Percentiles rank a stretch among this genome's conserved stretches.
These are phyloP conservation scores for Acrocephalus arundinaceus DNA, from an alignment of 2,113 vertebrate genomes.

Conservation along the genomic window DNA sequence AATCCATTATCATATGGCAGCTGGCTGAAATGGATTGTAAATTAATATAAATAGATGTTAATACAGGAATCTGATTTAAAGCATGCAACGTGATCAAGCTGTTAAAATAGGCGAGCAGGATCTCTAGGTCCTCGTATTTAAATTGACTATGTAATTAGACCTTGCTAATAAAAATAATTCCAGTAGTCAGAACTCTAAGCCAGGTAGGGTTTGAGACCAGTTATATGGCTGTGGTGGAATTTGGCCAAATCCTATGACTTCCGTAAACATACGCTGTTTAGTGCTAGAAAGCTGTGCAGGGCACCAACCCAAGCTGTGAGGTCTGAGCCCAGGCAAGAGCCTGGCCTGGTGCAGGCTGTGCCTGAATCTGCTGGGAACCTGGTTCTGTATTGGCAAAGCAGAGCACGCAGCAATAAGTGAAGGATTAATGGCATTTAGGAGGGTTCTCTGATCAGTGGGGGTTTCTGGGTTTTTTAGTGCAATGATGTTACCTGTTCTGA, in stretches of 20 bases:
- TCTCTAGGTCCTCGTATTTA: not conserved
- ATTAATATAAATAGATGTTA: slow-evolving; percentile 5
- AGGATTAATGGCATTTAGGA: not conserved
- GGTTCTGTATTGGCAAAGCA: not conserved
- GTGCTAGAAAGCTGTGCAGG: not conserved
- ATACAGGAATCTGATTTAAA: not conserved
- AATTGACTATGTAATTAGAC: not conserved
- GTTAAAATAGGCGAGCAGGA: not conserved
- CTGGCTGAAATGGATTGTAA: not conserved
- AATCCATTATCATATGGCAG: not conserved
- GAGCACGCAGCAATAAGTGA: accelerated
- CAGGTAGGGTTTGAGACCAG: not conserved
- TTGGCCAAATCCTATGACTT: not conserved
- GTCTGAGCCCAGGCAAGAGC: not conserved
- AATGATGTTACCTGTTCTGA: not conserved
- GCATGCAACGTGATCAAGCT: not conserved
- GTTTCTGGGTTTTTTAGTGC: not conserved
- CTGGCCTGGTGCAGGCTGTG: not conserved
- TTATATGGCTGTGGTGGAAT: not conserved
- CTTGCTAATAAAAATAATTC: not conserved
- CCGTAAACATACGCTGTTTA: not conserved
- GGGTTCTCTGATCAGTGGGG: accelerated
- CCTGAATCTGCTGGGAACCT: not conserved
- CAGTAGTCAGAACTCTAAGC: not conserved
- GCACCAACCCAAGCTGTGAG: accelerated